Evolutionary conservation across 2,113 vertebrate species (phyloP), one percentile per base, ranked within the genome.

Genomic region (Actenoides lindsayi): DNA sequence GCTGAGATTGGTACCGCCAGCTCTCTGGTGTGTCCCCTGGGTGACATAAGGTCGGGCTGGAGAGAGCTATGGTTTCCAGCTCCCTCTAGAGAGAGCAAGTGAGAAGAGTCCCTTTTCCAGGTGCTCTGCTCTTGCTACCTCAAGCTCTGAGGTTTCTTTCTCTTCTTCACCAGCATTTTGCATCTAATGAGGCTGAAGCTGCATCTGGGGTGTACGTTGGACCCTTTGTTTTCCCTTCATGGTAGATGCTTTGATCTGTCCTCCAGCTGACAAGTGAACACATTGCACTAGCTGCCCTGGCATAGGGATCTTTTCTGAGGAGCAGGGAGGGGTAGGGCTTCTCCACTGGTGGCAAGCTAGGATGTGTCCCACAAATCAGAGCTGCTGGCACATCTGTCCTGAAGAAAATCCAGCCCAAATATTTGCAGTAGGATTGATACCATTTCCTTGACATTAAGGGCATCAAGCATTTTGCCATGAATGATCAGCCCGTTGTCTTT

Each of bases 41-140:
- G 35, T 76, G 68, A 41, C 7, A 2, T 4, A 6, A 44, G 51
- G 53, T 82, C 5, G 0, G 69, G 39, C 70, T 85, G 77, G 33
- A 73, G 27, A n/a, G 48, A 33, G 15, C 53, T 31, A 0, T 0
- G 11, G 81, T 41, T 87, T 62, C 62, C 80, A 94, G 89, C 94
- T 96, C 89, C 74, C 48, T 86, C 83, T 80, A 74, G 83, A 90
- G 85, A 94, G 64, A 54, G 19, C 75, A 57, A 41, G 67, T 18
- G 73, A 50, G 62, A 68, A 44, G 81, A 75, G 53, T 68, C 33
- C 23, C 39, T 27, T 69, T 51, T n/a, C 53, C 75, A 69, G 57
- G 33, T 28, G 10, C 83, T 89, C n/a, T 68, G 70, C 54, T 68
- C 56, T 51, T 2, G 1, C 73, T 78, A 79, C 79, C 79, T 78